Evolutionary conservation across 2,113 vertebrate species (phyloP).

Genomic region (Melanotaenia duboulayi): DNA sequence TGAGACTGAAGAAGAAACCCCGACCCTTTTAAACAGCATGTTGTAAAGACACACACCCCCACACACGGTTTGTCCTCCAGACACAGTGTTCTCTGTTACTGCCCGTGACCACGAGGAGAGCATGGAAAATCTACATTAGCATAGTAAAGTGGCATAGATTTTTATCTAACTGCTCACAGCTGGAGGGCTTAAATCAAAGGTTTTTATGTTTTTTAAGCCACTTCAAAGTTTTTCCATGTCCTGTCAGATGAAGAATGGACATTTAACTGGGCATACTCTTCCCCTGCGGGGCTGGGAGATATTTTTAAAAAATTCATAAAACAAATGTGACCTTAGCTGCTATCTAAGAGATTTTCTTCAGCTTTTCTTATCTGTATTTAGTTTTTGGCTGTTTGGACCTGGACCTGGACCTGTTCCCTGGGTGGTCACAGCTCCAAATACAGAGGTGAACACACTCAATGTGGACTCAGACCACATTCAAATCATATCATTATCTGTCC

Average conservation of each 20-base stretch:
- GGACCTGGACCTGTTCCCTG: too few species aligned
- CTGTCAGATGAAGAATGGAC: not conserved
- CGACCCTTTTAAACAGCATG: slow-evolving; percentile 15
- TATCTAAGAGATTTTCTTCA: not conserved
- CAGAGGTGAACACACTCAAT: too few species aligned
- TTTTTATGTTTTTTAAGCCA: not conserved
- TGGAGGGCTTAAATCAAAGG: not conserved
- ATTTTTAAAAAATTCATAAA: not conserved
- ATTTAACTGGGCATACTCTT: not conserved
- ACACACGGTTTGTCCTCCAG: not conserved
- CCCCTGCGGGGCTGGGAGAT: not conserved
- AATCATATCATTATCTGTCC: too few species aligned
- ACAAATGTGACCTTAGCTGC: not conserved
- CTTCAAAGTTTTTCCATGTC: slow-evolving; percentile 1
- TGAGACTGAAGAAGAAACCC: slow-evolving; percentile 21
- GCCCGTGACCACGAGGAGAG: slow-evolving; percentile 3
- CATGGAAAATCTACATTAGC: slow-evolving; percentile 25
- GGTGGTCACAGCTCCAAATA: too few species aligned
- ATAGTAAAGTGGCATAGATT: slow-evolving; percentile 7
- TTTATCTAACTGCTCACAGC: slow-evolving; percentile 27
- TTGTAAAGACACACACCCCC: slow-evolving; percentile 11
- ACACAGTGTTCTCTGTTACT: not conserved
- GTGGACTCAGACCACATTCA: too few species aligned
- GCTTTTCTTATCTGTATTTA: not conserved
- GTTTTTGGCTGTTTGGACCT: too few species aligned